Conservation (phyloP, 1,140 invertebrate species). For the Steinernema feltiae region DNA sequence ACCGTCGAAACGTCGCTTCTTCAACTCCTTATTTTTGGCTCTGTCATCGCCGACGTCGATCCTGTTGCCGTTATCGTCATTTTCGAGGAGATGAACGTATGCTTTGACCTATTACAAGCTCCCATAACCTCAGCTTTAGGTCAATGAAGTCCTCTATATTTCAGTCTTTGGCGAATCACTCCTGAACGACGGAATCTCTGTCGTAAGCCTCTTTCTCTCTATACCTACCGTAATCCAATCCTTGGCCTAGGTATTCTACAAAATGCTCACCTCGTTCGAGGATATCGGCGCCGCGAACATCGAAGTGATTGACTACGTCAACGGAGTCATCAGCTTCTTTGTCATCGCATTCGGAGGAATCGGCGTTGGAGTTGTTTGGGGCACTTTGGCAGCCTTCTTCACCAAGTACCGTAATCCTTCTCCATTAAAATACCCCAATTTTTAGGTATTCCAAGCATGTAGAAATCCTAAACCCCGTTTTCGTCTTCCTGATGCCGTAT, state of each 20-base stretch:
- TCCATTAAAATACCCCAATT: too few species aligned
- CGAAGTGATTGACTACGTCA: conserved; percentile 65
- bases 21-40: conserved; percentile 84
- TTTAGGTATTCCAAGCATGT: conserved; percentile 44
- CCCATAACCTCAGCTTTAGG: conserved; percentile 58
- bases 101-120: conserved; percentile 58
- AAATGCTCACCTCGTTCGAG: conserved; percentile 85
- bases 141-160: conserved; percentile 95
- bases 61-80: conserved; percentile 92
- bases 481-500: conserved; percentile 53
- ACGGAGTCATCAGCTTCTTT: conserved; percentile 82
- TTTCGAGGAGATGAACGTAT: conserved; percentile 87
- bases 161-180: conserved; percentile 97
- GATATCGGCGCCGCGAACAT: conserved; percentile 54
- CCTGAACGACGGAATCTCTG: conserved; percentile 90
- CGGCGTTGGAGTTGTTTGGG: conserved; percentile 89
- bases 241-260: conserved; percentile 68
- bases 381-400: conserved; percentile 74
- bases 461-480: conserved; percentile 51
- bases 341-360: conserved; percentile 89
- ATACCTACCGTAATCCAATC: too few species aligned
- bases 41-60: conserved; percentile 93
- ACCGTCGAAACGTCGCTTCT: conserved; percentile 62
- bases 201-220: too few species aligned
- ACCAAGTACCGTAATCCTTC: too few species aligned